These are phyloP conservation scores for Rhingia rostrata DNA, from an alignment of 2,888 invertebrate genomes.

Conservation along the genomic window DNA sequence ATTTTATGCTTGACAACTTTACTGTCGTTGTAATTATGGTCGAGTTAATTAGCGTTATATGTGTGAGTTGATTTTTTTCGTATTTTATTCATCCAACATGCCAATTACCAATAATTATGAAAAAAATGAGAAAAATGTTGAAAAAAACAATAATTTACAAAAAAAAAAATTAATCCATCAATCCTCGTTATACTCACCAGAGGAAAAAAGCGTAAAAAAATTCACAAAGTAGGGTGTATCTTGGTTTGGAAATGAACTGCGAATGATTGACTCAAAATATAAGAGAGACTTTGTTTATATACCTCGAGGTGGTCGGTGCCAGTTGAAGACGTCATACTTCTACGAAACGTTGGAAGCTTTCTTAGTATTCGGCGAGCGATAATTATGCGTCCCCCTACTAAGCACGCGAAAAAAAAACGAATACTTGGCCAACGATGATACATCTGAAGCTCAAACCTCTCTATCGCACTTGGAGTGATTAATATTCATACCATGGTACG, in stretches of 20 bases:
- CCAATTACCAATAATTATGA: slow-evolving; percentile 44
- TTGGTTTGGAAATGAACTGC: slow-evolving; percentile 37
- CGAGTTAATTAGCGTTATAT: slow-evolving; percentile 53
- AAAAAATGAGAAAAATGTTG: slow-evolving; percentile 26
- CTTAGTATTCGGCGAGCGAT: slow-evolving; percentile 34
- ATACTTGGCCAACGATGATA: slow-evolving; percentile 33
- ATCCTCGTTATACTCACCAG: slow-evolving; percentile 51
- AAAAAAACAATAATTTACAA: not conserved
- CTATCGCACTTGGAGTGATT: slow-evolving; percentile 33
- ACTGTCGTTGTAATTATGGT: slow-evolving; percentile 61
- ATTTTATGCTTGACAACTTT: slow-evolving; percentile 68
- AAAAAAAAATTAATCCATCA: slow-evolving; percentile 7
- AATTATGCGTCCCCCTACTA: slow-evolving; percentile 22
- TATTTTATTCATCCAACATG: slow-evolving; percentile 33
- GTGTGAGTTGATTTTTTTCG: slow-evolving; percentile 14
- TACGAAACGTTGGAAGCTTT: slow-evolving; percentile 49
- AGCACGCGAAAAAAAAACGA: not conserved
- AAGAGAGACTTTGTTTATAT: slow-evolving; percentile 58
- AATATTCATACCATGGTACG: slow-evolving; percentile 38
- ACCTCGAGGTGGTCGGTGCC: not conserved
- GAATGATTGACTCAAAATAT: slow-evolving; percentile 54
- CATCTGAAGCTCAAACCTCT: slow-evolving; percentile 22
- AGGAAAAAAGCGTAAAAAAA: slow-evolving; percentile 3
- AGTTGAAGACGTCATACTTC: not conserved
- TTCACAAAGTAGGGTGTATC: slow-evolving; percentile 15